phyloP scores from a whole-genome alignment of 2,797 vertebrate genomes.

The Argyrosomus regius region DNA sequence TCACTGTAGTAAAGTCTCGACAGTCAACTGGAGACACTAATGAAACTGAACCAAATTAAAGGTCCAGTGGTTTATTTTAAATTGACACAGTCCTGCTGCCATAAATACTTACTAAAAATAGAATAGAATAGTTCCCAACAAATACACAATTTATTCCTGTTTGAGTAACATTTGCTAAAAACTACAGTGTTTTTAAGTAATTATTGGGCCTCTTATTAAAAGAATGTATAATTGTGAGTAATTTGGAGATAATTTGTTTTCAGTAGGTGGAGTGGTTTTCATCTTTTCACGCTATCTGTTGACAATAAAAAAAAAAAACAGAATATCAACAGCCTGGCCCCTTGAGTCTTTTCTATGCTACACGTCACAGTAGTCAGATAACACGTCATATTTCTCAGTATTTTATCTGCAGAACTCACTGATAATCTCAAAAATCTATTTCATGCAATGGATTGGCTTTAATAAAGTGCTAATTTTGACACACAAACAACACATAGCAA shows the following conservation, averaged over 20 bases:
- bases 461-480: slow-evolving; percentile 15
- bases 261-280: neutral
- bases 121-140: neutral
- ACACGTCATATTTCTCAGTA: slow-evolving; percentile 2
- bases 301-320: neutral
- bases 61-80: neutral
- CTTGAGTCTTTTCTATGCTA: neutral
- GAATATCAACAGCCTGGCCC: neutral
- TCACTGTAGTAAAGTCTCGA: neutral
- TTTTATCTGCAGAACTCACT: slow-evolving; percentile 21
- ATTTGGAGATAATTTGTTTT: neutral
- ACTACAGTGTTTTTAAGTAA: too few species aligned
- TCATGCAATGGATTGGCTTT: slow-evolving; percentile 9
- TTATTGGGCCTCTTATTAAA: neutral
- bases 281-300: neutral
- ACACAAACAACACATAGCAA: slow-evolving; percentile 16
- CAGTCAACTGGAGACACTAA: too few species aligned
- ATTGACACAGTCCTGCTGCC: neutral
- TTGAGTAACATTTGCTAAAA: too few species aligned
- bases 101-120: neutral
- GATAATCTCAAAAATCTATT: slow-evolving; percentile 42
- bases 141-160: too few species aligned
- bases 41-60: too few species aligned
- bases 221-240: too few species aligned
- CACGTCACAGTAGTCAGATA: neutral